Percentiles rank a stretch among this genome's conserved stretches.
These are phyloP conservation scores for Nyctalus aviator DNA, from an alignment of 2,797 vertebrate species.

Conservation along the genomic window DNA sequence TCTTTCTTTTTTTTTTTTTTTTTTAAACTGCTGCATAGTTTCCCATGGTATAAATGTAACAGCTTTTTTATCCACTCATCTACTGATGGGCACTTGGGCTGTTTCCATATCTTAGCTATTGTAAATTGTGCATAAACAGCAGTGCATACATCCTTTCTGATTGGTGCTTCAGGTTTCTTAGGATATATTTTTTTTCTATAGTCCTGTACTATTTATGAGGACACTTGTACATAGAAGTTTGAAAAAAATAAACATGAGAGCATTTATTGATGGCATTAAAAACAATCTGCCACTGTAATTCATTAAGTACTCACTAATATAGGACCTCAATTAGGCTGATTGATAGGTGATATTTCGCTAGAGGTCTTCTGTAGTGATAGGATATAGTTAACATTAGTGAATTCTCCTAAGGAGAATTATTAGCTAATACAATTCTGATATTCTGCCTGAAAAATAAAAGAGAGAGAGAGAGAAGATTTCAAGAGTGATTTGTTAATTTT, in stretches of 20 bases:
- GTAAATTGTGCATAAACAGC: too few species aligned
- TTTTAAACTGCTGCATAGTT: too few species aligned
- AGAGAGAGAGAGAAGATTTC: fast-evolving
- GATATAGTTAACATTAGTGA: fast-evolving
- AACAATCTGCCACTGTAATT: slow-evolving; percentile 23
- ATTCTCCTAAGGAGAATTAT: slow-evolving; percentile 44
- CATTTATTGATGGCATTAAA: background rate
- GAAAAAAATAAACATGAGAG: background rate
- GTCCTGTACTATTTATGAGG: background rate
- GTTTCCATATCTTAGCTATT: too few species aligned
- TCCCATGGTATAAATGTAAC: too few species aligned
- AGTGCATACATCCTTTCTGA: too few species aligned
- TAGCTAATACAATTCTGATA: background rate
- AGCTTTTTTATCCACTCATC: too few species aligned
- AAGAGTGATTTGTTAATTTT: slow-evolving; percentile 22
- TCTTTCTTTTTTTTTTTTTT: too few species aligned
- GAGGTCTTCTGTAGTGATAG: background rate
- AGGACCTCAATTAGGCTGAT: background rate
- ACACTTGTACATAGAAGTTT: background rate
- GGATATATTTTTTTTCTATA: background rate
- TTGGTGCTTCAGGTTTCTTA: too few species aligned
- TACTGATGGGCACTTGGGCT: too few species aligned
- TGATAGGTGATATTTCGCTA: background rate
- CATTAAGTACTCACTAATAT: background rate
- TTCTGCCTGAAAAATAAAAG: slow-evolving; percentile 30